Base-by-base conservation (phyloP, 2,113 vertebrate genomes). In the Aspidoscelis tigris region DNA sequence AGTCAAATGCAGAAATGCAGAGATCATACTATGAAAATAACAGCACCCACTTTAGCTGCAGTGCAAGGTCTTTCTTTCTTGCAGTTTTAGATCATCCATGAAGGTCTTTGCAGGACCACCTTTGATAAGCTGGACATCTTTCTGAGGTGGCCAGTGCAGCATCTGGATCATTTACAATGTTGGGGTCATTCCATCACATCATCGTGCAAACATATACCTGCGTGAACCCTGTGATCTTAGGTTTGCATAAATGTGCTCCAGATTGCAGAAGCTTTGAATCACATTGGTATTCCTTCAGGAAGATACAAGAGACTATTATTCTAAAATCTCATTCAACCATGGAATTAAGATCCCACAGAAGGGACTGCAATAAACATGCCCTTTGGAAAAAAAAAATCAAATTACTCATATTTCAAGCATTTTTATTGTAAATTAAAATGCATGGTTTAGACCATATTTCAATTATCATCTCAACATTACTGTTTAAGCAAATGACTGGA, bases 401-500 rank as follows among this genome's bases (percentile, higher is more conserved):
- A 95, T 94, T 91, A 94, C 88, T 91, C 93, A 93, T 93, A 94
- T 95, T 96, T 93, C 92, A 94, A 90, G 84, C 84, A 87, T 93
- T 93, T 92, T 95, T 92, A 85, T 94, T 95, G 95, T 90, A 93
- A 94, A 96, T 95, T 96, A 95, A 95, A 96, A 95, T 95, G 90
- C 91, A 93, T 78, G 85, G 84, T 95, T 95, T 95, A 93, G 88
- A 92, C 93, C 93, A 93, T 96, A 95, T 96, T 96, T 96, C 95
- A 96, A 95, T 96, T 96, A 96, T 96, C 93, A 94, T 90, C 92
- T 96, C 95, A 93, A 93, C 94, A 94, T 96, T 96, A 94, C 92
- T 95, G 93, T 96, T 95, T 95, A 96, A 95, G 94, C 92, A 96
- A 96, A 96, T 95, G 95, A 95, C 93, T 95, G 91, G 90, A 94